These are phyloP conservation scores for Drosophila willistoni DNA, from an alignment of 1,140 invertebrate species.

Conservation along the genomic window DNA sequence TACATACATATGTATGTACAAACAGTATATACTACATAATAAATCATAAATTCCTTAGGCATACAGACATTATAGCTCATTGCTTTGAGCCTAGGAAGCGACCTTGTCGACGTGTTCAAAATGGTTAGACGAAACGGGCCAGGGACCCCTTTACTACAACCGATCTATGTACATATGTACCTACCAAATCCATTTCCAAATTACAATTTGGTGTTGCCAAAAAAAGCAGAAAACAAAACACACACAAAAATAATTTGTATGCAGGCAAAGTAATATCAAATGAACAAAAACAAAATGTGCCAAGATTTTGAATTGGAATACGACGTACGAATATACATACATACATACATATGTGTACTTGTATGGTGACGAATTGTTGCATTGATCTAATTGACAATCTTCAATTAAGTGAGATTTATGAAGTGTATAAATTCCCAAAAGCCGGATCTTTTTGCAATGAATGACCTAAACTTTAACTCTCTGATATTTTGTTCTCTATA, in stretches of 20 bases:
- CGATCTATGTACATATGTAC: too few species aligned
- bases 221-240: slow-evolving; percentile 25
- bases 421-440: slow-evolving; percentile 24
- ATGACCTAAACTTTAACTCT: neutral
- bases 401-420: slow-evolving; percentile 36
- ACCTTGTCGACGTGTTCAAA: slow-evolving; percentile 41
- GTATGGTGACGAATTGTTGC: slow-evolving; percentile 35
- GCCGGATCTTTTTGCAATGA: slow-evolving; percentile 3
- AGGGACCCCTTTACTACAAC: slow-evolving; percentile 29
- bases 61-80: neutral
- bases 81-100: slow-evolving; percentile 2
- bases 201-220: slow-evolving; percentile 19
- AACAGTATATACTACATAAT: too few species aligned
- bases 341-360: neutral
- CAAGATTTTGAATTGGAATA: slow-evolving; percentile 43
- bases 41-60: neutral
- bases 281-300: slow-evolving; percentile 43
- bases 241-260: slow-evolving; percentile 38
- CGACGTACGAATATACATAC: neutral
- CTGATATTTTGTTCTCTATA: neutral
- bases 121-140: slow-evolving; percentile 45
- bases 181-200: slow-evolving; percentile 25
- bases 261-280: slow-evolving; percentile 21
- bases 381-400: slow-evolving; percentile 67
- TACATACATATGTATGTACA: neutral